Conservation (phyloP, 2,888 invertebrate genomes). For the Nomada lathburiana region DNA sequence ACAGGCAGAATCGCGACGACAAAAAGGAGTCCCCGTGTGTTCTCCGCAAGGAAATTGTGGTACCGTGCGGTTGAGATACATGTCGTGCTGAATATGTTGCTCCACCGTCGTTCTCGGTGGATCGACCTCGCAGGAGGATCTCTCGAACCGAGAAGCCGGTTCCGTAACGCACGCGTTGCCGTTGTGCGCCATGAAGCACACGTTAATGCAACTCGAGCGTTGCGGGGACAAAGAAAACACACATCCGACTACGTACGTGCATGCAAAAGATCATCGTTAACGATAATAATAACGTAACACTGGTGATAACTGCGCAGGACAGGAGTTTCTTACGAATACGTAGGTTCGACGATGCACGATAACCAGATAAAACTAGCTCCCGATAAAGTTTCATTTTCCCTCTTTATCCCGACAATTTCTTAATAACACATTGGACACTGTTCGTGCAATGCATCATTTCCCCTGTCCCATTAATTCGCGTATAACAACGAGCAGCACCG, state of each 20-base stretch:
- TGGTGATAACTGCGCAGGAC: conserved; percentile 36
- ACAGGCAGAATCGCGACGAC: not conserved
- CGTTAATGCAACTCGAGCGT: conserved; percentile 68
- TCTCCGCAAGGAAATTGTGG: conserved; percentile 14
- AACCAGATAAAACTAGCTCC: not conserved
- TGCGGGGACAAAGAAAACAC: conserved; percentile 68
- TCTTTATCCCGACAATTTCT: too few relatives aligned
- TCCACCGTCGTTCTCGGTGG: conserved; percentile 43
- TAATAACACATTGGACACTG: too few relatives aligned
- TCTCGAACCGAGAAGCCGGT: conserved; percentile 64
- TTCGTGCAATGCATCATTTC: too few relatives aligned
- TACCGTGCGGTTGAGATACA: conserved; percentile 34
- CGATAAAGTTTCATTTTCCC: too few relatives aligned
- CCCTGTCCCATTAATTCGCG: too few relatives aligned
- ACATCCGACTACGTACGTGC: conserved; percentile 43
- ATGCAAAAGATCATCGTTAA: conserved; percentile 30
- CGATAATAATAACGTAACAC: conserved; percentile 43
- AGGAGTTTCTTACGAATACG: not conserved
- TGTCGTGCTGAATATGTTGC: conserved; percentile 27
- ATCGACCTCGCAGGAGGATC: conserved; percentile 61
- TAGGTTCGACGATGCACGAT: not conserved
- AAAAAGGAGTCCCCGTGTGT: conserved; percentile 6
- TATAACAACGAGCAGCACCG: too few relatives aligned
- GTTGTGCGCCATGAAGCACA: conserved; percentile 64
- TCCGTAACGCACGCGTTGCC: conserved; percentile 67